Evolutionary conservation across 2,888 invertebrate genomes (phyloP).

Genomic region (Xiphydria camelus): DNA sequence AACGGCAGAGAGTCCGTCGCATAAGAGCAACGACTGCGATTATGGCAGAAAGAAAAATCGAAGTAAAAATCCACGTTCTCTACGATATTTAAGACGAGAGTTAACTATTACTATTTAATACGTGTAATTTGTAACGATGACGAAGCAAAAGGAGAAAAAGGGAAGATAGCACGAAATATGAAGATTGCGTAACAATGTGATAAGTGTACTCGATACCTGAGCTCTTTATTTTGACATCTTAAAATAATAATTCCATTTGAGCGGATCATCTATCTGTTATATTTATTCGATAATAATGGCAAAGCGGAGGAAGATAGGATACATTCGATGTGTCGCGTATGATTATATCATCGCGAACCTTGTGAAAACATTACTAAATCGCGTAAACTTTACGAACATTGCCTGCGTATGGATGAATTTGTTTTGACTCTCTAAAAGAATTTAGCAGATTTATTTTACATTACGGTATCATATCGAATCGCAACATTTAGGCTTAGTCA

Average conservation of each 20-base stretch:
- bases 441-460: too few species aligned
- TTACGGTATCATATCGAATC: too few species aligned
- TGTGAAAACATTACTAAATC: too few species aligned
- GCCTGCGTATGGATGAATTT: too few species aligned
- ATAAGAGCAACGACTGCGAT: too few species aligned
- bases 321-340: background rate
- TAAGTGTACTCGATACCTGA: conserved; percentile 37
- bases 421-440: too few species aligned
- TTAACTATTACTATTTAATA: conserved; percentile 20
- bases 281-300: background rate
- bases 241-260: conserved; percentile 6
- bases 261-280: background rate
- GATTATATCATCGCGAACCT: too few species aligned
- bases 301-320: too few species aligned
- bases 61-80: too few species aligned
- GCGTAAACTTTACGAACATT: too few species aligned
- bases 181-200: conserved; percentile 38
- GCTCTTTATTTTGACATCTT: conserved; percentile 14
- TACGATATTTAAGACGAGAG: conserved; percentile 19
- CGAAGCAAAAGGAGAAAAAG: conserved; percentile 7
- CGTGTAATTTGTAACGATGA: conserved; percentile 8
- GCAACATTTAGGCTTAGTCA: too few species aligned
- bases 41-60: too few species aligned
- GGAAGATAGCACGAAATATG: conserved; percentile 24
- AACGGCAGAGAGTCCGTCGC: background rate